A percentile compares a stretch with the other conserved stretches of the same genome.
Conservation (phyloP, 2,888 invertebrate genomes). For the Cosmia pyralina region DNA sequence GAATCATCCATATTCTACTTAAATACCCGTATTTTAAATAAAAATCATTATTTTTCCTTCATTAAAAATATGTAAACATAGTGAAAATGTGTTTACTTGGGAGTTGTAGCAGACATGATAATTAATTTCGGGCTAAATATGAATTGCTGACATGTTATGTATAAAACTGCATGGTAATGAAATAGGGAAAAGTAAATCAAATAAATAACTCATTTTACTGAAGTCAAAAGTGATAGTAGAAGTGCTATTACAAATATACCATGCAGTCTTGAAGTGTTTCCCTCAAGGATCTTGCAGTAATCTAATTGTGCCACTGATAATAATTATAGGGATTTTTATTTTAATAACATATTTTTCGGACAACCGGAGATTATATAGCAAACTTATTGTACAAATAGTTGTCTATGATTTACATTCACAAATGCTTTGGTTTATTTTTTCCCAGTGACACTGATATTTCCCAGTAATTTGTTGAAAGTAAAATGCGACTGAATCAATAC, state of each 20-base stretch:
- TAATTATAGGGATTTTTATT: constrained; percentile 16
- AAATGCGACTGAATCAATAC: constrained; percentile 51
- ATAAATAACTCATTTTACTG: constrained; percentile 23
- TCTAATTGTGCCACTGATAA: constrained; percentile 23
- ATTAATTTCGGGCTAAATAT: constrained; percentile 11
- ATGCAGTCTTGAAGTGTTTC: constrained; percentile 32
- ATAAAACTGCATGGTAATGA: constrained; percentile 11
- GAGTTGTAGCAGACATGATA: constrained; percentile 4
- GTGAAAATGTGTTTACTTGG: constrained; percentile 21
- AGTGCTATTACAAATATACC: constrained; percentile 21
- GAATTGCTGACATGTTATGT: constrained; percentile 9
- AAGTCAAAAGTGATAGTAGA: constrained; percentile 16
- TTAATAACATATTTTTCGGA: constrained; percentile 10
- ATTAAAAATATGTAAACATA: constrained; percentile 21
- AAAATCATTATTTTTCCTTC: constrained; percentile 27
- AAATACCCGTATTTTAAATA: constrained; percentile 64
- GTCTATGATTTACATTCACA: constrained; percentile 35
- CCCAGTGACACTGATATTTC: constrained; percentile 29
- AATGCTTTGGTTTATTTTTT: constrained; percentile 57
- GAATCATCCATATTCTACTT: constrained; percentile 52
- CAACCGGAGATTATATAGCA: constrained; percentile 21
- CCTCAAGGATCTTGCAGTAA: constrained; percentile 30
- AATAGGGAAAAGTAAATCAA: constrained; percentile 2
- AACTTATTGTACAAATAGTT: constrained; percentile 45
- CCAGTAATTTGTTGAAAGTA: constrained; percentile 41